Evolutionary conservation across 2,113 vertebrate genomes (phyloP).

Genomic region (Cettia cetti): DNA sequence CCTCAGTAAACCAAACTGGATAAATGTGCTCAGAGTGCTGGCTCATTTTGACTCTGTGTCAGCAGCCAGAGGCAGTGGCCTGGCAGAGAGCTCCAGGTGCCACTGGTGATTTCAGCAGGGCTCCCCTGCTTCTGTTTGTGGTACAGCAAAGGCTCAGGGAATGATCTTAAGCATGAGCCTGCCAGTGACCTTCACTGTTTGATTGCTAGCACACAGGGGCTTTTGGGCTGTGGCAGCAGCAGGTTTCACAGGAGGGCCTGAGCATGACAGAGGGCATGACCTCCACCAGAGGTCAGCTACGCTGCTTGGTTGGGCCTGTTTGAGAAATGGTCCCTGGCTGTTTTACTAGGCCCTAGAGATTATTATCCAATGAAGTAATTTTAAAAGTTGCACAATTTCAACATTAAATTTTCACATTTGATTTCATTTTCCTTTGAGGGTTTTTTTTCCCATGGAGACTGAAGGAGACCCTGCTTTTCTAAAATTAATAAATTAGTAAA

Average conservation of each 20-base stretch:
- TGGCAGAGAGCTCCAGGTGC: background rate
- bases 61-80: background rate
- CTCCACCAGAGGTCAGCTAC: background rate
- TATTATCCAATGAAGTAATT: background rate
- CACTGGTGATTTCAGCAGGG: background rate
- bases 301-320: background rate
- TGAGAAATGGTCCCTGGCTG: background rate
- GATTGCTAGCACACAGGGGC: background rate
- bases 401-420: background rate
- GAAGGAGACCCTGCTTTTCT: background rate
- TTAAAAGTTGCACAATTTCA: background rate
- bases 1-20: background rate
- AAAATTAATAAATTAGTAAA: background rate
- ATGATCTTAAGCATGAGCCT: background rate
- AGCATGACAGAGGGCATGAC: background rate
- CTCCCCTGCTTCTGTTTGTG: background rate
- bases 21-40: background rate
- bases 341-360: background rate
- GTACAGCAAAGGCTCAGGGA: background rate
- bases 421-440: background rate
- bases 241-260: background rate
- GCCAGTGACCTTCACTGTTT: background rate
- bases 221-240: background rate
- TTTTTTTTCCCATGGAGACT: background rate
- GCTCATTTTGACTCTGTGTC: background rate